A percentile compares a stretch with the other conserved stretches of the same genome.
These are phyloP conservation scores for Peucedramus taeniatus DNA, from an alignment of 2,113 vertebrate genomes.

Conservation along the genomic window DNA sequence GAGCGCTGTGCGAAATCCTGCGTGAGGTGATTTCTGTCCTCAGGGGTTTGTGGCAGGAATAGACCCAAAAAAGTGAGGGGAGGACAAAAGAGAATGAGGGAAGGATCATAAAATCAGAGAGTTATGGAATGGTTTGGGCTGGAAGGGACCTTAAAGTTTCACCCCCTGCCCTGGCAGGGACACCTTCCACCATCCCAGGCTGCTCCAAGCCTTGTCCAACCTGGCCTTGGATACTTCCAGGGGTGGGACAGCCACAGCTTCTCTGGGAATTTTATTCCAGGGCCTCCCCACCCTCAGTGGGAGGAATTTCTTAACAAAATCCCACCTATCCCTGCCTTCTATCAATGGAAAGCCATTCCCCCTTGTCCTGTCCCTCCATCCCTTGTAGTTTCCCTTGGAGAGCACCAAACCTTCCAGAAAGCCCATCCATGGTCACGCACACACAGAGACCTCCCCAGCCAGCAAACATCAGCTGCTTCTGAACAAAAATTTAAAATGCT, in stretches of 20 bases:
- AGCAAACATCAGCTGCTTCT: not conserved
- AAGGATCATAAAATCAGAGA: not conserved
- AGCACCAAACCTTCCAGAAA: not conserved
- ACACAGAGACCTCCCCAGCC: not conserved
- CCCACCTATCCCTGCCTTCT: not conserved
- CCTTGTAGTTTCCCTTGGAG: not conserved
- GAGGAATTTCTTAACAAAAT: not conserved
- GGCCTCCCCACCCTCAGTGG: not conserved
- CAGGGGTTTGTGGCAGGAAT: not conserved
- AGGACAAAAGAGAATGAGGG: not conserved
- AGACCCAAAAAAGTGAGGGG: not conserved
- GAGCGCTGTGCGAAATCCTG: not conserved
- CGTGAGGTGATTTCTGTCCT: not conserved
- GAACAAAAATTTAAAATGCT: not conserved
- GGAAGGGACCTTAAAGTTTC: not conserved
- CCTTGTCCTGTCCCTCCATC: not conserved
- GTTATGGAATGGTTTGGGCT: not conserved
- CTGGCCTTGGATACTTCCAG: not conserved
- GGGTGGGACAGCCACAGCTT: not conserved
- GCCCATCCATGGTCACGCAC: not conserved
- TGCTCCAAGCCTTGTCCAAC: fast-evolving
- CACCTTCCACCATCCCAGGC: fast-evolving
- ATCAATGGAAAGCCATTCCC: not conserved
- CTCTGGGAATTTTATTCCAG: not conserved
- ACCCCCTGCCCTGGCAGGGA: no score